These are phyloP conservation scores for Amphipyra berbera DNA, from an alignment of 2,888 invertebrate species.

Conservation along the genomic window DNA sequence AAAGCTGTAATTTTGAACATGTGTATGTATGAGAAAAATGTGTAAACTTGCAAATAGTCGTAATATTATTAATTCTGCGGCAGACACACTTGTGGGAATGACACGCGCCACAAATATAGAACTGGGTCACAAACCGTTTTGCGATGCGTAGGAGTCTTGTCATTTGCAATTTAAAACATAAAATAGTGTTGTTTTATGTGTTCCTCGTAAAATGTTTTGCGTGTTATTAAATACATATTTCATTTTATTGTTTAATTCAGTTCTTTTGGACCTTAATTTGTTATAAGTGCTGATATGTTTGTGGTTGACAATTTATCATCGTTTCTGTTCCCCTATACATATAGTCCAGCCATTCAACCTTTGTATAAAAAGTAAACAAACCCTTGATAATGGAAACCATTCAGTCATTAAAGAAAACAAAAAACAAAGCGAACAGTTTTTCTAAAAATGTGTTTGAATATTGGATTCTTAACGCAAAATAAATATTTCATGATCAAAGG, in stretches of 20 bases:
- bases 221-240: constrained; percentile 35
- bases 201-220: constrained; percentile 39
- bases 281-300: background rate
- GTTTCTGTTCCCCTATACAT: background rate
- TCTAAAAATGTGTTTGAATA: no score
- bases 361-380: no score
- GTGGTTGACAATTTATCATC: no score
- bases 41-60: constrained; percentile 30
- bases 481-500: no score
- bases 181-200: constrained; percentile 41
- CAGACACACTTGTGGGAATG: constrained; percentile 31
- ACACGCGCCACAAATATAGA: constrained; percentile 57
- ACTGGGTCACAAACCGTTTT: constrained; percentile 68
- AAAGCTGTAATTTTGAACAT: background rate
- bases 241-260: constrained; percentile 13
- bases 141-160: constrained; percentile 64
- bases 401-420: no score
- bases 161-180: constrained; percentile 53
- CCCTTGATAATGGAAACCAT: no score
- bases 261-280: background rate
- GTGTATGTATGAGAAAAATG: background rate
- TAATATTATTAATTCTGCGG: constrained; percentile 39
- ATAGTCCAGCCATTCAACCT: background rate
- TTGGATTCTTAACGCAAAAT: no score
- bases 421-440: no score